Base-by-base conservation (phyloP, 2,888 invertebrate genomes). In the Netelia melanura region DNA sequence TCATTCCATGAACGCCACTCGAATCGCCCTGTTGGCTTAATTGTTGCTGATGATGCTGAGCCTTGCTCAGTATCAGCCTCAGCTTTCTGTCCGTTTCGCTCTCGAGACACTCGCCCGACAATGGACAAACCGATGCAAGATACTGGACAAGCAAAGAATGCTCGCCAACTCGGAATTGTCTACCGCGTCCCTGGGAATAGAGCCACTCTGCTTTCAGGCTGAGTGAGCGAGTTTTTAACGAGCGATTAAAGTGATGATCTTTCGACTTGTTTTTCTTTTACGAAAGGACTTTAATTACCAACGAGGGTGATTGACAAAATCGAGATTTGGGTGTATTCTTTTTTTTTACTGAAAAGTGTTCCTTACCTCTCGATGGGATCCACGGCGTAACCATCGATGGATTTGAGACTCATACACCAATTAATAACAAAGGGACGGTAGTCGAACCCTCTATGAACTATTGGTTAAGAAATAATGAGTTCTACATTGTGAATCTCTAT, bases 161-260 rank as follows among this genome's bases (percentile, higher is more conserved):
- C 91, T 98, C 98, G 0, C 98, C 98, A 17, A 96, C 94, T 79
- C 97, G 96, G 94, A 97, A 98, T 93, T 98, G 97, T 83, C 98
- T 95, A 0, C 98, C 98, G 90, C 97, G 96, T 65, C 98, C 98
- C 95, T 98, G 98, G 87, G 98, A 98, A 94, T 98, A 98, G 81
- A 98, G 94, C 98, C 98, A 99, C 93, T 98, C 98, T 0, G 98
- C 98, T 94, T 98, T 97, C 88, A 98, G 95, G 93, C 98, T 98
- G 93, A 80, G 87, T 89, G 81, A 74, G 74, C 72, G 72, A 76
- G 72, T 71, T 43, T 79, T 79, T 77, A 17, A 74, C 74, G 78
- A 77, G 25, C 56, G 21, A 78, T 83, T 83, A 81, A 78, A 81
- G 5, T 81, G n/a, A 78, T 67, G 38, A 65, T 74, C 25, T 72